phyloP scores from a whole-genome alignment of 1,140 invertebrate genomes.

The Plodia interpunctella region DNA sequence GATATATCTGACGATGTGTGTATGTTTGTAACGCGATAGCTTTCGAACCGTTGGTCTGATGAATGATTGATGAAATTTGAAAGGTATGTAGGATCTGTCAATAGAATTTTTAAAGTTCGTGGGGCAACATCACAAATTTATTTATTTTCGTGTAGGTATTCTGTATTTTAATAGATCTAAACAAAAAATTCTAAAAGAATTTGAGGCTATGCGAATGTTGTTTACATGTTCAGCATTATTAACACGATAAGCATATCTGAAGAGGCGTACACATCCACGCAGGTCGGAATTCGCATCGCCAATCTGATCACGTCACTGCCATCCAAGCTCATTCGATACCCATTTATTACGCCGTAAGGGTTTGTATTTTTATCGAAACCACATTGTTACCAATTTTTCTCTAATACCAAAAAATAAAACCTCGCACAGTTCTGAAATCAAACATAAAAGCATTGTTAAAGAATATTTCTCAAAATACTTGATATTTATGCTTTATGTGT shows the following conservation, averaged over 20 bases:
- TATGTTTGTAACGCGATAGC: too few species aligned
- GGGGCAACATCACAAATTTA: too few species aligned
- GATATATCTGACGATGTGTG: too few species aligned
- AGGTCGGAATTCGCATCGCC: conserved; percentile 25
- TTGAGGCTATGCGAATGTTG: too few species aligned
- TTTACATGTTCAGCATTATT: background rate
- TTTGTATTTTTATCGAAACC: conserved; percentile 23
- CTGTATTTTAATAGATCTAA: too few species aligned
- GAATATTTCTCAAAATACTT: background rate
- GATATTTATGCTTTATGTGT: conserved; percentile 13
- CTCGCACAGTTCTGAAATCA: background rate
- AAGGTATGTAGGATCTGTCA: too few species aligned
- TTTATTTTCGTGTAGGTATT: too few species aligned
- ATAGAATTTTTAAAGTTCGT: too few species aligned
- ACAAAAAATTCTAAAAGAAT: too few species aligned
- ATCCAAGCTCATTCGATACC: conserved; percentile 32
- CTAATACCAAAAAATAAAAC: conserved; percentile 1
- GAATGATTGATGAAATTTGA: too few species aligned
- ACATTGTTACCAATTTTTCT: conserved; percentile 20
- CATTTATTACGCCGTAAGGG: conserved; percentile 32
- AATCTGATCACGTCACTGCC: conserved; percentile 31
- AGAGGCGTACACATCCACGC: background rate
- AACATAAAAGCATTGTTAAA: conserved; percentile 5
- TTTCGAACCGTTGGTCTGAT: too few species aligned
- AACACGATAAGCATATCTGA: background rate